Evolutionary conservation across 2,797 vertebrate genomes (phyloP), one percentile per base, ranked within the genome.

Genomic region (Neopelma chrysocephalum): DNA sequence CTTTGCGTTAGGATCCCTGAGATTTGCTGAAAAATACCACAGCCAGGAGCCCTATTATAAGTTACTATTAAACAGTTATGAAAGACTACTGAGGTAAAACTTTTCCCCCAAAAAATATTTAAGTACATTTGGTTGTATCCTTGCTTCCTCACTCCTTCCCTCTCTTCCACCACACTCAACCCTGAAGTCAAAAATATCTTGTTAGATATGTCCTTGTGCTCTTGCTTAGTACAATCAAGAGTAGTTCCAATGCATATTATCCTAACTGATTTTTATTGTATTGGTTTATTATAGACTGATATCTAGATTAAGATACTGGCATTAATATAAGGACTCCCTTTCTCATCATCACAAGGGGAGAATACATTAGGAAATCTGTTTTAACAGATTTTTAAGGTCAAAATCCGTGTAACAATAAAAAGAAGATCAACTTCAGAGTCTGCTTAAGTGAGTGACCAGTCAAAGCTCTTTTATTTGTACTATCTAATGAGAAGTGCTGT

Each of bases 191-290:
- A 85, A 96, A 93, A 78, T 77, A 58, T 31, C 81, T 89, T 56
- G 83, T 95, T 91, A 90, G 34, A 76, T 95, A 95, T 93, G 68
- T 90, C 68, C 62, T 73, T 42, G 27, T 85, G 40, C 81, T 87
- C 16, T 95, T 95, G 45, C 54, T 70, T 91, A 85, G 56, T 77
- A 45, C 31, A 32, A 43, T 93, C 12, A 22, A 42, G 36, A 25
- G 20, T 61, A 60, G 54, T 95, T 95, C 88, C 51, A 88, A 77
- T 88, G 43, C 29, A 34, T 87, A 80, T 85, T 95, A 96, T 96
- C 70, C 92, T 32, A 93, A 66, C 70, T 90, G 89, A 86, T 62
- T 95, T 97, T 96, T 95, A 94, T 94, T 64, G n/a, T 87, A 61
- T 34, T 22, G 23, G 31, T 96, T 96, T 97, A 96, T 77, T 95